These are phyloP conservation scores for Drosophila mulleri DNA, from an alignment of 2,888 invertebrate genomes.

Conservation along the genomic window DNA sequence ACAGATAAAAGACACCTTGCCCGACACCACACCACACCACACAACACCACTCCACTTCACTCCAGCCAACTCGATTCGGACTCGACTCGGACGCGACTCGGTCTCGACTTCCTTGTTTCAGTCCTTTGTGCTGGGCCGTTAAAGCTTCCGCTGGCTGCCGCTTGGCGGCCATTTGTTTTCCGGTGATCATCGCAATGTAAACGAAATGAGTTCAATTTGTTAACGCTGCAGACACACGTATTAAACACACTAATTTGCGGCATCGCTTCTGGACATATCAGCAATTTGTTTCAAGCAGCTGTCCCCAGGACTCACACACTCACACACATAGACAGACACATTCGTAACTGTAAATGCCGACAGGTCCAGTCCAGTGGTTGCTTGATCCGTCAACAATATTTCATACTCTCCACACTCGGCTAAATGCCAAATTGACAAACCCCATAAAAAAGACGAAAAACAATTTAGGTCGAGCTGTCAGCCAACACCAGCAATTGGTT, in stretches of 20 bases:
- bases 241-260: conserved; percentile 81
- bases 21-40: not conserved
- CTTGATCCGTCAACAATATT: conserved; percentile 60
- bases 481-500: conserved; percentile 9
- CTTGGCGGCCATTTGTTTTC: conserved; percentile 74
- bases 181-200: conserved; percentile 79
- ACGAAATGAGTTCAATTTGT: conserved; percentile 78
- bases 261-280: conserved; percentile 81
- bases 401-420: conserved; percentile 40
- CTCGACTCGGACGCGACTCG: not conserved
- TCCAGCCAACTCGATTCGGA: not conserved
- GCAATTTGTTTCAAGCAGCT: conserved; percentile 79
- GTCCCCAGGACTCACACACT: conserved; percentile 54
- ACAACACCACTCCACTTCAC: not conserved
- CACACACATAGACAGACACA: conserved; percentile 10
- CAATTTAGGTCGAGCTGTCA: conserved; percentile 25
- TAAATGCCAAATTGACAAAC: conserved; percentile 64
- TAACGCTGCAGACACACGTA: conserved; percentile 69
- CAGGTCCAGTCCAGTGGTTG: conserved; percentile 47
- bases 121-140: conserved; percentile 42
- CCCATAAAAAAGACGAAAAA: conserved; percentile 51
- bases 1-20: conserved; percentile 32
- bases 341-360: conserved; percentile 36
- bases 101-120: conserved; percentile 1
- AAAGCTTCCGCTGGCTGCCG: conserved; percentile 41